Percentiles rank a stretch among this genome's conserved stretches.
Conservation (phyloP, 2,113 vertebrate species). For the Python bivittatus region DNA sequence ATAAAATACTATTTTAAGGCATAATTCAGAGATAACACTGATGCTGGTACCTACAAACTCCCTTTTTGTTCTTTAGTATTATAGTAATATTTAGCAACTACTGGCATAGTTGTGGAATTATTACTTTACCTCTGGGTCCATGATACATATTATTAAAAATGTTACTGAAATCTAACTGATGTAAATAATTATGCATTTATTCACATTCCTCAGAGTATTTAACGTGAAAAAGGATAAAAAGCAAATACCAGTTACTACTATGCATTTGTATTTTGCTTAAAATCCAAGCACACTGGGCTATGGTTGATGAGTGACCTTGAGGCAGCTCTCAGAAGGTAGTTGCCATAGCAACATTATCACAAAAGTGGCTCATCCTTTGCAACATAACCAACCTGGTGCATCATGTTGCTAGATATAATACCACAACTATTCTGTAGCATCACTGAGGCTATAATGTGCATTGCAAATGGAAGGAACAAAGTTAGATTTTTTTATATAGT, state of each 20-base stretch:
- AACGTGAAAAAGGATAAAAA: conserved; percentile 32
- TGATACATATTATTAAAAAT: not conserved
- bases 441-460: conserved; percentile 39
- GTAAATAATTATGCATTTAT: conserved; percentile 29
- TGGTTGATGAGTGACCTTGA: conserved; percentile 80
- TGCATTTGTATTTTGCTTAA: conserved; percentile 70
- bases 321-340: conserved; percentile 73
- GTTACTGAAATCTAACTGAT: conserved; percentile 4
- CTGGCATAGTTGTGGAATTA: not conserved
- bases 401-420: conserved; percentile 49
- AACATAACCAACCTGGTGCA: conserved; percentile 68
- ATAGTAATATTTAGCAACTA: not conserved
- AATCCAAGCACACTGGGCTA: conserved; percentile 68
- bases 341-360: conserved; percentile 77
- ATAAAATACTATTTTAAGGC: not conserved
- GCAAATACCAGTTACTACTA: conserved; percentile 45
- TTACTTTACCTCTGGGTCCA: not conserved
- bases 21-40: not conserved
- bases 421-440: conserved; percentile 38
- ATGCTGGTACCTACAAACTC: not conserved
- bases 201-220: conserved; percentile 24
- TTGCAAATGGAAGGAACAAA: conserved; percentile 22
- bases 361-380: conserved; percentile 72
- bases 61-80: not conserved
- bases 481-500: not conserved